These are phyloP conservation scores for Pitta sordida DNA, from an alignment of 2,113 vertebrate genomes.

Conservation along the genomic window DNA sequence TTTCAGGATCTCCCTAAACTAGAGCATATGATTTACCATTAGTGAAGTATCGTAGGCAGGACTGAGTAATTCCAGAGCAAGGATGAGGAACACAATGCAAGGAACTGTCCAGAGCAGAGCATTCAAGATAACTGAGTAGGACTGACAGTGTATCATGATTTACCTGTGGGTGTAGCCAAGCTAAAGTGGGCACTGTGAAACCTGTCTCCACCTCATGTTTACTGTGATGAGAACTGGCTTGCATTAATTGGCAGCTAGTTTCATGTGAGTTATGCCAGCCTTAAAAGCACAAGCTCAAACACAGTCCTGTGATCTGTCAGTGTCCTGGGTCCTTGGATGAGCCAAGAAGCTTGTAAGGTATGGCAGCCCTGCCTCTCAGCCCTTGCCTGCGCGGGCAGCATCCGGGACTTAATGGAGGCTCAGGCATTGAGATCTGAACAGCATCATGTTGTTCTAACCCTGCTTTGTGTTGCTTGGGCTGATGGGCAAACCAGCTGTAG, in stretches of 20 bases:
- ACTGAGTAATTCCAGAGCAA: neutral
- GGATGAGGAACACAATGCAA: neutral
- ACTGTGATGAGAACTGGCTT: neutral
- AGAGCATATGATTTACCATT: neutral
- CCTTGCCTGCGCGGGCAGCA: neutral
- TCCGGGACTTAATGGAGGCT: neutral
- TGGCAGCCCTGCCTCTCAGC: neutral
- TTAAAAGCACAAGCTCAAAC: neutral
- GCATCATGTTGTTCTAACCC: rapidly evolving
- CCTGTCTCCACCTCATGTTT: neutral
- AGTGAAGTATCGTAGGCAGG: neutral
- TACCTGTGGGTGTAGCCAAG: neutral
- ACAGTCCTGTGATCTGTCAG: neutral
- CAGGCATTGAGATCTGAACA: neutral
- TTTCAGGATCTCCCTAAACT: neutral
- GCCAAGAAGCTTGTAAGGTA: neutral
- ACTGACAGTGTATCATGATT: neutral
- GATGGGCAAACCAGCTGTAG: neutral
- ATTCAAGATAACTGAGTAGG: neutral
- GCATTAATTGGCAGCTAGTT: neutral
- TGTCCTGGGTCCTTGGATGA: neutral
- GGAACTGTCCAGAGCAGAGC: neutral
- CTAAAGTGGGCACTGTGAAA: neutral
- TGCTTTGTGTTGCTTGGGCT: neutral
- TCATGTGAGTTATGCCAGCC: neutral